phyloP scores from a whole-genome alignment of 2,888 invertebrate genomes.

The Eristalis pertinax region DNA sequence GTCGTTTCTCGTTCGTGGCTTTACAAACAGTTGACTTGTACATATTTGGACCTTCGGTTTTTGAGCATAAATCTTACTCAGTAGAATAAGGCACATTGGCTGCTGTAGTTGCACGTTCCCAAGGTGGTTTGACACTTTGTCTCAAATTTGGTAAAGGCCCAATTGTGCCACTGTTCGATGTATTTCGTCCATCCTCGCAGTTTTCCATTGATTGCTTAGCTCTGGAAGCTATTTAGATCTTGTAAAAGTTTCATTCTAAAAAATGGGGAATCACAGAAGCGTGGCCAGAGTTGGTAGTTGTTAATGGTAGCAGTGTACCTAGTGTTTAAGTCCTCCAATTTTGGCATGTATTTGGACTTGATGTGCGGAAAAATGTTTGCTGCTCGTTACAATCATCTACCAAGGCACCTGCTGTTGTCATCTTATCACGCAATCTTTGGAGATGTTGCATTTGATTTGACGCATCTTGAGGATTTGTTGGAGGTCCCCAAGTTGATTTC shows the following conservation, averaged over 20 bases:
- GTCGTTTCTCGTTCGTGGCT: slow-evolving; percentile 98
- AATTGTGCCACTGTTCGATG: slow-evolving; percentile 87
- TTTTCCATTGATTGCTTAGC: slow-evolving; percentile 87
- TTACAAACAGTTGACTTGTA: slow-evolving; percentile 72
- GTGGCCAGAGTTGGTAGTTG: neutral
- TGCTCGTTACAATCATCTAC: slow-evolving; percentile 83
- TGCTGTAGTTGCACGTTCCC: slow-evolving; percentile 98
- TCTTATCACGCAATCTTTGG: slow-evolving; percentile 88
- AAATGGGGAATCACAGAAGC: neutral
- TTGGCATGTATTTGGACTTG: slow-evolving; percentile 84
- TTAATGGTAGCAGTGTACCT: slow-evolving; percentile 82
- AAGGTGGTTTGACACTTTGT: slow-evolving; percentile 93
- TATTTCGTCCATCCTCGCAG: slow-evolving; percentile 83
- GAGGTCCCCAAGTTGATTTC: slow-evolving; percentile 90
- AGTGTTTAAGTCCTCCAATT: slow-evolving; percentile 92
- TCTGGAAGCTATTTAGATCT: slow-evolving; percentile 90
- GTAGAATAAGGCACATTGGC: slow-evolving; percentile 99
- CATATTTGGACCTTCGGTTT: neutral
- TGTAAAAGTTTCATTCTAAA: slow-evolving; percentile 92
- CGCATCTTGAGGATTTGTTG: slow-evolving; percentile 90
- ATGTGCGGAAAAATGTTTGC: slow-evolving; percentile 85
- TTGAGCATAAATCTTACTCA: slow-evolving; percentile 87
- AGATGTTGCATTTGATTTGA: slow-evolving; percentile 92
- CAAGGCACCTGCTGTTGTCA: slow-evolving; percentile 84
- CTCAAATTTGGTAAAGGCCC: slow-evolving; percentile 82